These are phyloP conservation scores for Harpalus rufipes DNA, from an alignment of 2,888 invertebrate species.

Conservation along the genomic window DNA sequence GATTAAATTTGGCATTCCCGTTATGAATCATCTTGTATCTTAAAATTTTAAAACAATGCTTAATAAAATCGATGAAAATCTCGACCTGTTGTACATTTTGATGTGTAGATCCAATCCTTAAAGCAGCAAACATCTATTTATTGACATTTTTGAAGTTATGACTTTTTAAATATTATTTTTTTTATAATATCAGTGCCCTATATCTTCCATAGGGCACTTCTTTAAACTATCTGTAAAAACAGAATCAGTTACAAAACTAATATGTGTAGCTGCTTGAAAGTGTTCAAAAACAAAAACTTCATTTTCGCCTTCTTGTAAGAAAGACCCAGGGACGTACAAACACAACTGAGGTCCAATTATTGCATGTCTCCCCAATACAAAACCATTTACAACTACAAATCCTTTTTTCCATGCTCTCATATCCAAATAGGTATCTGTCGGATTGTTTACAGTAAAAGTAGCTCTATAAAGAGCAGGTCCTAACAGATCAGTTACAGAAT, in stretches of 20 bases:
- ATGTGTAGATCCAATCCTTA: no score
- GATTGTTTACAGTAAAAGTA: conserved; percentile 77
- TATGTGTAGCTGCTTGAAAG: conserved; percentile 70
- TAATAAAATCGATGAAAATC: no score
- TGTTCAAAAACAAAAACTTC: conserved; percentile 75
- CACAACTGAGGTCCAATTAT: conserved; percentile 89
- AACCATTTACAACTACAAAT: conserved; percentile 89
- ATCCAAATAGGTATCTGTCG: conserved; percentile 88
- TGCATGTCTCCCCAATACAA: conserved; percentile 93
- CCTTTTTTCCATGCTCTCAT: conserved; percentile 93
- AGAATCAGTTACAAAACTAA: conserved; percentile 71
- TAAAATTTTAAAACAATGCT: no score
- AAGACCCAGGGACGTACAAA: conserved; percentile 89
- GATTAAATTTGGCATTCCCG: no score
- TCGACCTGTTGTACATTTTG: no score
- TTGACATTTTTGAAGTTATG: no score
- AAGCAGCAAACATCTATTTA: no score
- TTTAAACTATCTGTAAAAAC: conserved; percentile 68
- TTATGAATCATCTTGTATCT: no score
- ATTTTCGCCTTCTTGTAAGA: conserved; percentile 80
- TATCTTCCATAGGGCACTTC: no score
- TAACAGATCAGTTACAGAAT: conserved; percentile 69
- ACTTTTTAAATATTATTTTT: no score
- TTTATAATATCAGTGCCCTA: no score
- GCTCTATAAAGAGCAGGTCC: conserved; percentile 81